Base-by-base conservation (phyloP, 2,888 invertebrate species). In the Hipparchia sbordonii region DNA sequence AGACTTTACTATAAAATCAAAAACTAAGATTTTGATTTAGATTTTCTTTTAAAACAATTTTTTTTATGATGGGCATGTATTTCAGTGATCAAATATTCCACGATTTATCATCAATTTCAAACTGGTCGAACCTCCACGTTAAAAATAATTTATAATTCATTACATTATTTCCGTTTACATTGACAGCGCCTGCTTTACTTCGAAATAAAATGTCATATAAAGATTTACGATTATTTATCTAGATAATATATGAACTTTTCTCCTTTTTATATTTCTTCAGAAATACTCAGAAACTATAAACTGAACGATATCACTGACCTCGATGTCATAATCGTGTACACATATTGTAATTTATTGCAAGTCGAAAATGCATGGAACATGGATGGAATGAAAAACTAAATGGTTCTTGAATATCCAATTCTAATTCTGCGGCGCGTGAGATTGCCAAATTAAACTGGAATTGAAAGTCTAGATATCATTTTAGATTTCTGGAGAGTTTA, bases 171-270 rank as follows among this genome's bases (percentile, higher is more conserved):
- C 75, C 78, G 76, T 59, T 74, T 63, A 52, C 56, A 72, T 65
- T 75, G 70, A 65, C 70, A 74, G 78, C 70, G 74, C 71, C 77
- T 79, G 77, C 67, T 72, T 62, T 61, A 65, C 76, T 71, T 79
- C 72, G 3, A 39, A 39, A 39, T 13, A 71, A 73, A 77, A 66
- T 48, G 72, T 75, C 72, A 69, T 60, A 48, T 13, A 60, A 33
- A 60, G 57, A 56, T 69, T 61, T 56, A 67, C 13, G 67, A 56
- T 45, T 65, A 52, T 65, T 65, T 65, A 65, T 52, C 12, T 65
- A 51, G 33, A 65, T 48, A 33, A 65, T 12, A 23, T 51, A 52
- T 52, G 12, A 7, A 59, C 23, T 67, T 67, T 23, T 23, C 23
- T 23, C 23, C 23, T 23, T 23, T 67, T 57, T 6, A 67, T 46